Conservation (phyloP, 2,113 vertebrate species). For the Pelodiscus sinensis region DNA sequence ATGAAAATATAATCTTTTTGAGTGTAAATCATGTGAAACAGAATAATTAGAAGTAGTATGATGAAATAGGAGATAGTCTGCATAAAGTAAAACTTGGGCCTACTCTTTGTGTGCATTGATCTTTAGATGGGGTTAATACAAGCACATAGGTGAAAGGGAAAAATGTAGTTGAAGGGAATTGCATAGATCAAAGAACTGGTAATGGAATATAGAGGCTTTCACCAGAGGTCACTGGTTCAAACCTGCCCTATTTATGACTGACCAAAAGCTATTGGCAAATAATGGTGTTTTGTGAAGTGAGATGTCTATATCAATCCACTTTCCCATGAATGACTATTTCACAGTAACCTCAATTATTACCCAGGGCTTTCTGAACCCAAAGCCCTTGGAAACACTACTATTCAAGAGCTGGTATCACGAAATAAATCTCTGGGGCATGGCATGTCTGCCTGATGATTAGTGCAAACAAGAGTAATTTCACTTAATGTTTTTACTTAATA, state of each 20-base stretch:
- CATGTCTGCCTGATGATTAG: no score
- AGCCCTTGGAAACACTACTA: background rate
- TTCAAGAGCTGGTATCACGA: background rate
- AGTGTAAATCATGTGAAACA: slow-evolving; percentile 10
- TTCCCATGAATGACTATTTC: background rate
- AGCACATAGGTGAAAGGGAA: background rate
- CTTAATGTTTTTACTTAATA: background rate
- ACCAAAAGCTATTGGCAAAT: background rate
- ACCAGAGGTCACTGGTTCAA: background rate
- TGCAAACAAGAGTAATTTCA: no score
- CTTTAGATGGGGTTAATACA: slow-evolving; percentile 13
- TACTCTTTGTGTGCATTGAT: background rate
- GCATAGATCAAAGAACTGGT: background rate
- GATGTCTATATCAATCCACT: background rate
- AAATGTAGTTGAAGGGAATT: background rate
- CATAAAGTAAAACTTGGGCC: background rate
- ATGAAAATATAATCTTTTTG: background rate
- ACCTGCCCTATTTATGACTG: background rate
- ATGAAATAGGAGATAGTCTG: background rate
- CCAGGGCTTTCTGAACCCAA: background rate
- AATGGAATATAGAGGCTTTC: background rate
- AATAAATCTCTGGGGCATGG: background rate
- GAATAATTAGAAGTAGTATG: background rate
- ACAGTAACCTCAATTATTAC: background rate
- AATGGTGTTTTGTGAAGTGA: background rate